A percentile compares a stretch with the other conserved stretches of the same genome.
phyloP scores from a whole-genome alignment of 2,888 invertebrate genomes.

The Apamea sordens region DNA sequence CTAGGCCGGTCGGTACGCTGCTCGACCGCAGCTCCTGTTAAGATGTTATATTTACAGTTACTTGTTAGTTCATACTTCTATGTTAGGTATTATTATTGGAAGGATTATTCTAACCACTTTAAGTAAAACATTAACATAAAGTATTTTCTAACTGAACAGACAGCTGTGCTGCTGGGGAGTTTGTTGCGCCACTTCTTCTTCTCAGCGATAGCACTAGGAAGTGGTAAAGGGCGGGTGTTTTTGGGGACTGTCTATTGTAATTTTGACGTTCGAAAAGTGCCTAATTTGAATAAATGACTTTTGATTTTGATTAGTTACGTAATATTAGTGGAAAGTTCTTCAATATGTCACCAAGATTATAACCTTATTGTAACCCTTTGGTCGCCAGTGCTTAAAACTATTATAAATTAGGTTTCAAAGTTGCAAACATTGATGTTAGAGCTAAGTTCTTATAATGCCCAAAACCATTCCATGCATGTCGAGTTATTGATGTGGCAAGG shows the following conservation, averaged over 20 bases:
- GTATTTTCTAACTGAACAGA: too few relatives aligned
- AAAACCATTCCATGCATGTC: background rate
- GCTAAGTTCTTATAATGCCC: background rate
- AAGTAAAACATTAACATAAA: background rate
- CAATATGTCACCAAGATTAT: background rate
- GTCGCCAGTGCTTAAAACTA: background rate
- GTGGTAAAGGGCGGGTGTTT: too few relatives aligned
- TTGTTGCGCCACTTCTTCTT: too few relatives aligned
- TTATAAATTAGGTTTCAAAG: background rate
- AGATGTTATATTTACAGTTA: constrained; percentile 74
- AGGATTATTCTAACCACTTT: background rate
- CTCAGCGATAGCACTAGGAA: too few relatives aligned
- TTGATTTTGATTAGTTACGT: background rate
- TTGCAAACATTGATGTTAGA: background rate
- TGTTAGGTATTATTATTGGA: constrained; percentile 25
- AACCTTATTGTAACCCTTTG: background rate
- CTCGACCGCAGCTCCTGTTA: constrained; percentile 85
- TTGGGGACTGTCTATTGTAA: too few relatives aligned
- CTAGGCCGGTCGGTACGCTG: constrained; percentile 82
- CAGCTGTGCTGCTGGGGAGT: too few relatives aligned
- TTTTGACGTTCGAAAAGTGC: too few relatives aligned
- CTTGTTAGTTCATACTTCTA: constrained; percentile 66
- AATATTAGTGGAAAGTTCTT: constrained; percentile 14
- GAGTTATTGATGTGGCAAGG: background rate
- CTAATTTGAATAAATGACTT: too few relatives aligned